Evolutionary conservation across 1,140 invertebrate species (phyloP), one percentile per base, ranked within the genome.

Genomic region (Ylistrum balloti): DNA sequence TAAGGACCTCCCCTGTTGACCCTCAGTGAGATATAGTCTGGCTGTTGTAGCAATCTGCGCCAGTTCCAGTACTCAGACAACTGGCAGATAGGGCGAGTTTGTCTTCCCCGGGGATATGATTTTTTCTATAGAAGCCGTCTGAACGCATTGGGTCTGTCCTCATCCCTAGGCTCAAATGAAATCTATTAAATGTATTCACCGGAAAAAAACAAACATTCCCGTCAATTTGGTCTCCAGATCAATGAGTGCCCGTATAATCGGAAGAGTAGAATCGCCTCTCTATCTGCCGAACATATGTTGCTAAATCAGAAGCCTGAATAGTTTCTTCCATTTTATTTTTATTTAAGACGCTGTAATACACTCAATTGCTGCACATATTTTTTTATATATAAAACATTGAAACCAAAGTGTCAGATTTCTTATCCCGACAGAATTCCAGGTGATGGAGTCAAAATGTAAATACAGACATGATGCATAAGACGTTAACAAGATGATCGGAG

Each of bases 151-250:
- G 22, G 56, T 74, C 56, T 74, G 56, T 74, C 56, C 56, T 28
- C 56, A 74, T 74, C 56, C 56, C 56, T 17, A 74, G 56, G 56
- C 56, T 74, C 56, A 74, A 74, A 74, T 74, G 56, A 74, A 74
- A 74, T 74, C 56, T 74, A 74, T 74, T 74, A n/a, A 74, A 74
- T 74, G 56, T 74, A 74, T 74, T 74, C 56, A 74, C 56, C 56
- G 56, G 56, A 74, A 74, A 74, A 45, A 74, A 74, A 74, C 56
- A 74, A 74, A 28, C 56, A 74, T 74, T 74, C 22, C 56, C 13
- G 56, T 74, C 56, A 74, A 74, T 74, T 74, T 74, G 28, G 56
- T 74, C 9, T 74, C 28, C 56, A 28, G 56, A 74, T 74, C 56
- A 74, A 74, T 74, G 56, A 28, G n/a, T 5, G 15, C 56, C 56